phyloP scores from a whole-genome alignment of 2,797 vertebrate genomes.

The Oreonectes daqikongensis region DNA sequence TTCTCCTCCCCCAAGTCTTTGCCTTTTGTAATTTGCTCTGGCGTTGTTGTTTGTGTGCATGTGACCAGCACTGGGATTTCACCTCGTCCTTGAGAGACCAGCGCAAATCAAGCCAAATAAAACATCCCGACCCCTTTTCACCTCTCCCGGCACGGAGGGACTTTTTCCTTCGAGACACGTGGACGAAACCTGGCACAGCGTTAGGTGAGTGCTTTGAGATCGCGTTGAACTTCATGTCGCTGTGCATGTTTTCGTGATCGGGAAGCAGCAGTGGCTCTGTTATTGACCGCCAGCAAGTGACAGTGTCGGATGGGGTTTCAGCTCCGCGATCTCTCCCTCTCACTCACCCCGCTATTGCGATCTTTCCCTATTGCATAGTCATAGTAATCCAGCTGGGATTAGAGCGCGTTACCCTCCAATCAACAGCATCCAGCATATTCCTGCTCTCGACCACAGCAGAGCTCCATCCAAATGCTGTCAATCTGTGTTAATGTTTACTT shows the following conservation, averaged over 20 bases:
- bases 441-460: constrained; percentile 1
- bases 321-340: constrained; percentile 26
- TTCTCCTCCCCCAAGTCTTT: constrained; percentile 58
- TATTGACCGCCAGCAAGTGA: constrained; percentile 22
- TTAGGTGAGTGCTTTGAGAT: constrained; percentile 60
- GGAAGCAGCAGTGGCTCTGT: constrained; percentile 23
- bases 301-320: neutral
- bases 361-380: constrained; percentile 43
- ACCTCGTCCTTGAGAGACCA: constrained; percentile 77
- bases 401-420: constrained; percentile 51
- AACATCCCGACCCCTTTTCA: constrained; percentile 48
- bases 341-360: constrained; percentile 24
- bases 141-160: constrained; percentile 43
- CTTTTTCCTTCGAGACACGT: constrained; percentile 51
- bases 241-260: constrained; percentile 24
- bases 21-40: constrained; percentile 79
- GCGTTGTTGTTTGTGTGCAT: constrained; percentile 75
- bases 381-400: constrained; percentile 56
- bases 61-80: constrained; percentile 80
- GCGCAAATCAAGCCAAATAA: constrained; percentile 60
- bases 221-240: constrained; percentile 38
- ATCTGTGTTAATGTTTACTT: neutral
- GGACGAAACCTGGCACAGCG: constrained; percentile 47
- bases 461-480: neutral
- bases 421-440: constrained; percentile 41